A percentile compares a stretch with the other conserved stretches of the same genome.
Conservation (phyloP, 1,140 invertebrate genomes). For the Calycopis cecrops region DNA sequence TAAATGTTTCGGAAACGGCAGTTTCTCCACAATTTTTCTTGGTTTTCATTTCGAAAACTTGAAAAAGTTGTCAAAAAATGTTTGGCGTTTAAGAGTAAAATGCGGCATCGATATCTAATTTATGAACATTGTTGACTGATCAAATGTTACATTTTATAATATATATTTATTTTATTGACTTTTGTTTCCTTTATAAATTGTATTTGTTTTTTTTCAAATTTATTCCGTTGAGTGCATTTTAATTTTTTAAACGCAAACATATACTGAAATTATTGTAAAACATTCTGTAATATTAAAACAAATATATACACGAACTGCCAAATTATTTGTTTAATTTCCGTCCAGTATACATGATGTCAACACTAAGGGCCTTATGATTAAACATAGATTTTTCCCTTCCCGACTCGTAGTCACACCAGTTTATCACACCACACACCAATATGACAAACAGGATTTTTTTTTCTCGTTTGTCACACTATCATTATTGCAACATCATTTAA, state of each 20-base stretch:
- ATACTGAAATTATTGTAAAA: conserved; percentile 6
- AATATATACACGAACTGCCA: conserved; percentile 63
- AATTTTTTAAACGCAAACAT: conserved; percentile 56
- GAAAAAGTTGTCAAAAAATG: conserved; percentile 25
- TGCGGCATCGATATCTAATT: conserved; percentile 18
- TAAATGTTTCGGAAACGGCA: conserved; percentile 1
- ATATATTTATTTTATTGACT: conserved; percentile 35
- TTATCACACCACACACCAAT: too few relatives aligned
- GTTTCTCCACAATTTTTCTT: background rate
- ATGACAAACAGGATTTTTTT: too few relatives aligned
- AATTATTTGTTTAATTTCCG: conserved; percentile 28
- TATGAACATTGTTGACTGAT: too few relatives aligned
- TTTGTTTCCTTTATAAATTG: conserved; percentile 22
- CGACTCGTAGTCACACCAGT: too few relatives aligned
- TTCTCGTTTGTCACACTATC: too few relatives aligned
- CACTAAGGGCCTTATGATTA: too few relatives aligned
- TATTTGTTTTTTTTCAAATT: background rate
- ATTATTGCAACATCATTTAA: too few relatives aligned
- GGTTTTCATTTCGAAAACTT: background rate
- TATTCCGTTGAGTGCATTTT: conserved; percentile 44
- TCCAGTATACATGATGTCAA: too few relatives aligned
- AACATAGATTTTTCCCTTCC: too few relatives aligned
- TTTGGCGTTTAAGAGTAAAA: background rate
- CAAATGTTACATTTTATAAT: conserved; percentile 2
- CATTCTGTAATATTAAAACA: conserved; percentile 22